phyloP scores from a whole-genome alignment of 2,797 vertebrate genomes.

The Eutrigla gurnardus region DNA sequence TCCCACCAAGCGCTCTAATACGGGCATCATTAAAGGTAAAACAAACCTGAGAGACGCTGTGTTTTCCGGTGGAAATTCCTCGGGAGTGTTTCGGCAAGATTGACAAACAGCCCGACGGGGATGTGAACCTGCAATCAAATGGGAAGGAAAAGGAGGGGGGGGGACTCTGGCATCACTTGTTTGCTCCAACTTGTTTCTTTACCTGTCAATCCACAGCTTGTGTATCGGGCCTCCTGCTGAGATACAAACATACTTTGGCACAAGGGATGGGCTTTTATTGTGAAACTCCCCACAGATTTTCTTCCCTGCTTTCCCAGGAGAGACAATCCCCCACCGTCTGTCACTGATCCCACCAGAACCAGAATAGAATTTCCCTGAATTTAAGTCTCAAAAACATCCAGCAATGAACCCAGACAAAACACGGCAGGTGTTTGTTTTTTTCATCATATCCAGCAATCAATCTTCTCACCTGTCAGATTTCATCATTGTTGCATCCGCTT shows the following conservation, averaged over 20 bases:
- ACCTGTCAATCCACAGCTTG: slow-evolving; percentile 48
- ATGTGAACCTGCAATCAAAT: slow-evolving; percentile 37
- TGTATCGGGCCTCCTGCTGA: slow-evolving; percentile 14
- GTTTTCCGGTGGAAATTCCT: slow-evolving; percentile 14
- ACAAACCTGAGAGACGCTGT: slow-evolving; percentile 23
- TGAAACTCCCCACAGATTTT: slow-evolving; percentile 30
- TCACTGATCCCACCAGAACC: slow-evolving; percentile 64
- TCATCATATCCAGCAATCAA: slow-evolving; percentile 38
- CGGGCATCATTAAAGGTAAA: slow-evolving; percentile 70
- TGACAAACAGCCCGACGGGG: slow-evolving; percentile 46
- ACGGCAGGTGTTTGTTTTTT: slow-evolving; percentile 27
- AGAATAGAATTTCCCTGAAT: slow-evolving; percentile 51
- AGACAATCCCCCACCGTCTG: slow-evolving; percentile 46
- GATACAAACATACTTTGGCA: slow-evolving; percentile 34
- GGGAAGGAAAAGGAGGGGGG: neutral
- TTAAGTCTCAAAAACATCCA: slow-evolving; percentile 33
- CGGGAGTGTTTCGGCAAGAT: slow-evolving; percentile 42
- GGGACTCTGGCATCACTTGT: slow-evolving; percentile 30
- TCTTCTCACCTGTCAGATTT: slow-evolving; percentile 60
- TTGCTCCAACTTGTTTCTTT: slow-evolving; percentile 38
- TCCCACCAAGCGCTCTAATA: slow-evolving; percentile 54
- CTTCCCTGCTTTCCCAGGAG: slow-evolving; percentile 33
- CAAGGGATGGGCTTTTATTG: slow-evolving; percentile 19
- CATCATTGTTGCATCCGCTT: slow-evolving; percentile 36
- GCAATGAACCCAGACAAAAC: slow-evolving; percentile 34